Conservation (phyloP, 2,797 vertebrate genomes). For the Scolopax bukidnonensis region DNA sequence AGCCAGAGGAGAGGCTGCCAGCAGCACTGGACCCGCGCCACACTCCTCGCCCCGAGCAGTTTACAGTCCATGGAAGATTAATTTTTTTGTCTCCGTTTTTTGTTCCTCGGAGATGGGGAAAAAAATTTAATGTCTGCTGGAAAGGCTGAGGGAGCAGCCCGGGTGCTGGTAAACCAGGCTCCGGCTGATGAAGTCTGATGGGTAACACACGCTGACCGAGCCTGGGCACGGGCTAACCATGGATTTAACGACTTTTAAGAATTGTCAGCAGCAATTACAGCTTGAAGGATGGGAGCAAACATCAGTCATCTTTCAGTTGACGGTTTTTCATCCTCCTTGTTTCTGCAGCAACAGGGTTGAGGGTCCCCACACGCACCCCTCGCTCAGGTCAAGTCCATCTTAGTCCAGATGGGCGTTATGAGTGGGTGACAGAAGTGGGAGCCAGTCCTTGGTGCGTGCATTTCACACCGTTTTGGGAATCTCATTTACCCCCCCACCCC, state of each 20-base stretch:
- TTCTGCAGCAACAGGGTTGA: rapidly evolving
- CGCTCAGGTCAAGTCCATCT: rapidly evolving
- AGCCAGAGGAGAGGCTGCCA: not conserved
- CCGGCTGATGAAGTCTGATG: rapidly evolving
- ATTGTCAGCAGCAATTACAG: rapidly evolving
- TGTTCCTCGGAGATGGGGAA: not conserved
- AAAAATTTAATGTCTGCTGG: not conserved
- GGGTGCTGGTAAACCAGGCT: not conserved
- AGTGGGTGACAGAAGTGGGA: rapidly evolving
- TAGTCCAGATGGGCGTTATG: rapidly evolving
- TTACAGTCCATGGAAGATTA: not conserved
- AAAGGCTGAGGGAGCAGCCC: not conserved
- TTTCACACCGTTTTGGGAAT: rapidly evolving
- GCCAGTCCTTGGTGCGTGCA: rapidly evolving
- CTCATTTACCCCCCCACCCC: not conserved
- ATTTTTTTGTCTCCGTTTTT: not conserved
- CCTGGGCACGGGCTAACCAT: rapidly evolving
- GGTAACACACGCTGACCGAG: rapidly evolving
- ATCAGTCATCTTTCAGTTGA: rapidly evolving
- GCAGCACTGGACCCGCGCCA: not conserved
- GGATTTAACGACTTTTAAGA: not conserved
- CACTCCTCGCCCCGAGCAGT: not conserved
- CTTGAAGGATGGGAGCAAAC: not conserved
- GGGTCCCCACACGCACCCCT: rapidly evolving
- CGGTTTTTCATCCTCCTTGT: not conserved